phyloP scores from a whole-genome alignment of 53 echinoderm and acorn worm genomes.

The Echinometra lucunter region DNA sequence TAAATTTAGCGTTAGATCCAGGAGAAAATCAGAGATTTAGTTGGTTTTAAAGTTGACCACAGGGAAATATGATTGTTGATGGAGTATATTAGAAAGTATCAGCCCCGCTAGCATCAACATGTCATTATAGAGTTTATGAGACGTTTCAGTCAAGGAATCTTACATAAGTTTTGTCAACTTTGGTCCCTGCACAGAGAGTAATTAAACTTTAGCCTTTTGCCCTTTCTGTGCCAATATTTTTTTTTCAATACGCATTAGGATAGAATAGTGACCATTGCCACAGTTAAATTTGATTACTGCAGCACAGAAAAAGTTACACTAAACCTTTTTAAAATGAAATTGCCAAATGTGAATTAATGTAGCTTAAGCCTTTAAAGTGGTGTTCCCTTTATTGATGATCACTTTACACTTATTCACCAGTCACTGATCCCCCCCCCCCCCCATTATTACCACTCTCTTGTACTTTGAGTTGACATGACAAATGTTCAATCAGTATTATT shows the following conservation, averaged over 20 bases:
- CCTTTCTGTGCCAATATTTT: neutral
- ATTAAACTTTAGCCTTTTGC: neutral
- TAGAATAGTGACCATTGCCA: too few relatives aligned
- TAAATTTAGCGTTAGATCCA: neutral
- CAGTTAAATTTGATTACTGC: neutral
- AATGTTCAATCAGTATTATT: conserved; percentile 41
- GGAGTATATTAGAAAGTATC: neutral
- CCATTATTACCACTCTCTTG: neutral
- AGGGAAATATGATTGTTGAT: neutral
- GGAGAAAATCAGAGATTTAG: neutral
- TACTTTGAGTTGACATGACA: neutral
- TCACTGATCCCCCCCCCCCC: neutral
- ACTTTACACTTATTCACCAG: neutral
- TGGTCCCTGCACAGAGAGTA: neutral
- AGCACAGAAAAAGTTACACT: neutral
- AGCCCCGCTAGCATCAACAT: too few relatives aligned
- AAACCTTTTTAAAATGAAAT: neutral
- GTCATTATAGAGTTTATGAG: neutral
- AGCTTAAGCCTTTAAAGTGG: neutral
- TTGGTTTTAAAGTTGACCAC: neutral
- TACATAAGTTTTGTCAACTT: neutral
- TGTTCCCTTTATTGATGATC: neutral
- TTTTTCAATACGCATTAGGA: too few relatives aligned
- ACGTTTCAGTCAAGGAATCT: neutral
- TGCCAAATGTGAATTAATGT: neutral